A percentile compares a stretch with the other conserved stretches of the same genome.
phyloP scores from a whole-genome alignment of 2,113 vertebrate species.

The Pitta sordida region DNA sequence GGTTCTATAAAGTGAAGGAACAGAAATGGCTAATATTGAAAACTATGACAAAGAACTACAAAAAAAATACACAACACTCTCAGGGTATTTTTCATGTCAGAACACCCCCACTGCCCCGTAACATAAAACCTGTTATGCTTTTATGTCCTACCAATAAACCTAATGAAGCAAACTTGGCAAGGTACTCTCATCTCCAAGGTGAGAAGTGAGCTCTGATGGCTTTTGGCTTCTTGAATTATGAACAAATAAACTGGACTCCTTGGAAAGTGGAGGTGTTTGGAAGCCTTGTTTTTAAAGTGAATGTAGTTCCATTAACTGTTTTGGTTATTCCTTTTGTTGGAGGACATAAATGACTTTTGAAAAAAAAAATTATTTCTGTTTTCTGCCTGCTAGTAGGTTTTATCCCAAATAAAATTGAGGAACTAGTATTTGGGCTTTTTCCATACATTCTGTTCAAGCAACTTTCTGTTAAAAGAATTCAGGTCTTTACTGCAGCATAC shows the following conservation, averaged over 20 bases:
- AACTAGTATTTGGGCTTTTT: not conserved
- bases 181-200: not conserved
- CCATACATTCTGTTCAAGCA: not conserved
- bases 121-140: not conserved
- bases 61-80: not conserved
- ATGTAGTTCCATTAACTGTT: not conserved
- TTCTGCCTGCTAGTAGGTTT: not conserved
- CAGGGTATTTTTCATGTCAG: not conserved
- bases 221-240: not conserved
- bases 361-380: too few relatives aligned
- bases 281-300: not conserved
- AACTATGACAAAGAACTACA: rapidly evolving
- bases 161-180: not conserved
- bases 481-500: not conserved
- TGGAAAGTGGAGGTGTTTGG: not conserved
- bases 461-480: not conserved
- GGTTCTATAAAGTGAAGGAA: not conserved
- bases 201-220: not conserved
- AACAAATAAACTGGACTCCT: not conserved
- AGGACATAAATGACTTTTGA: not conserved
- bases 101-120: not conserved
- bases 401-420: not conserved
- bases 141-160: not conserved
- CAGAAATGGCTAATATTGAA: not conserved
- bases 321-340: not conserved